Percentiles rank a stretch among this genome's conserved stretches.
Conservation (phyloP, 2,888 invertebrate genomes). For the Mesorhabditis sp. region DNA sequence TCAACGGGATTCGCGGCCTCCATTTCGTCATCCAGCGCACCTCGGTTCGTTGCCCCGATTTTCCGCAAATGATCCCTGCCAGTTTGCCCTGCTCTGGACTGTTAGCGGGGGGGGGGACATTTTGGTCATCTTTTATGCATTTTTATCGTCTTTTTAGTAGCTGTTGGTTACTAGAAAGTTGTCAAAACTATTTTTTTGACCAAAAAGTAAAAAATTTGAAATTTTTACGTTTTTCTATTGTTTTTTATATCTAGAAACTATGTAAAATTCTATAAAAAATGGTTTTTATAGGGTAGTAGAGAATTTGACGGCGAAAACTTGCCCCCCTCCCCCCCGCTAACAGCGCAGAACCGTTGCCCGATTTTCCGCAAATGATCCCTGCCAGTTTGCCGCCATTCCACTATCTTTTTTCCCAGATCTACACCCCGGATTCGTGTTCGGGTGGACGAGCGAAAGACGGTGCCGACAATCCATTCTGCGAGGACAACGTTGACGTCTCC, state of each 20-base stretch:
- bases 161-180: too few relatives aligned
- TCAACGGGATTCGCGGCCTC: slow-evolving; percentile 90
- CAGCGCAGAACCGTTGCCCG: too few relatives aligned
- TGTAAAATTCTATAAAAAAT: background rate
- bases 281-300: background rate
- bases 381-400: background rate
- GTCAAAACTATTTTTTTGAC: slow-evolving; percentile 5
- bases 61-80: too few relatives aligned
- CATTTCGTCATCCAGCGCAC: slow-evolving; percentile 91
- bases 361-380: too few relatives aligned
- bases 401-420: slow-evolving; percentile 69
- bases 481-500: slow-evolving; percentile 95
- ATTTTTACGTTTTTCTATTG: too few relatives aligned
- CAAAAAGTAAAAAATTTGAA: slow-evolving; percentile 7
- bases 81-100: too few relatives aligned
- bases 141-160: too few relatives aligned
- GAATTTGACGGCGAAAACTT: too few relatives aligned
- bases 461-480: slow-evolving; percentile 68
- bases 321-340: too few relatives aligned
- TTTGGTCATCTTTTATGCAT: too few relatives aligned
- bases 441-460: slow-evolving; percentile 34
- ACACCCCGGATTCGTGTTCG: slow-evolving; percentile 78
- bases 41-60: slow-evolving; percentile 64
- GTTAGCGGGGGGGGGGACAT: too few relatives aligned
- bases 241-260: too few relatives aligned